Percentiles rank a stretch among this genome's conserved stretches.
Conservation (phyloP, 2,888 invertebrate genomes). For the Chymomyza fuscimana region DNA sequence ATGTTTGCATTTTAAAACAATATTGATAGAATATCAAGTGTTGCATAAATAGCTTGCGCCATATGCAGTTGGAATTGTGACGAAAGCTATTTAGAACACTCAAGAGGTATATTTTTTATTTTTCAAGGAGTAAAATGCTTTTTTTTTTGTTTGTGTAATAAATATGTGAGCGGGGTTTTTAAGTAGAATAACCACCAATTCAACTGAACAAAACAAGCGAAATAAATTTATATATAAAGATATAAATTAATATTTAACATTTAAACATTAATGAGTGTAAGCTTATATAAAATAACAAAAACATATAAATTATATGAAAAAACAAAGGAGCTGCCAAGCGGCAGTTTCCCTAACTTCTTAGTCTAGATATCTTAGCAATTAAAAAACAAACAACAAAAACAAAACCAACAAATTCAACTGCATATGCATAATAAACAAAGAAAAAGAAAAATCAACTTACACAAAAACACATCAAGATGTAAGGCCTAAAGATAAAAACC, state of each 20-base stretch:
- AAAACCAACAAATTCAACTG: constrained; percentile 3
- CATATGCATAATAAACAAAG: constrained; percentile 20
- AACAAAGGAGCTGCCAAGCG: constrained; percentile 51
- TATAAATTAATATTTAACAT: constrained; percentile 45
- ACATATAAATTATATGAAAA: constrained; percentile 25
- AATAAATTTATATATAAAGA: constrained; percentile 55
- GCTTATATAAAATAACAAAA: constrained; percentile 43
- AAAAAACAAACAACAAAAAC: constrained; percentile 4
- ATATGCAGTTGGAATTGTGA: background rate
- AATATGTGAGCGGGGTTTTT: background rate
- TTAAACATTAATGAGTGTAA: constrained; percentile 32
- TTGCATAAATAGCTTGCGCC: background rate
- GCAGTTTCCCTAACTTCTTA: constrained; percentile 66
- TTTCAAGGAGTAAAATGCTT: background rate
- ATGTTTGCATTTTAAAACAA: background rate
- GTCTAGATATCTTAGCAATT: constrained; percentile 48
- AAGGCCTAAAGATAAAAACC: background rate
- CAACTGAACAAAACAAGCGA: constrained; percentile 51
- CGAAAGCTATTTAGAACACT: background rate
- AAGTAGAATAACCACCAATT: constrained; percentile 21
- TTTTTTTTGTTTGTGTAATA: background rate
- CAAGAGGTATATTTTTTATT: background rate
- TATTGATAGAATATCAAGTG: background rate
- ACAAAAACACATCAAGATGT: constrained; percentile 9
- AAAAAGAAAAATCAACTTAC: constrained; percentile 26